Evolutionary conservation across 2,797 vertebrate genomes (phyloP).

Genomic region (Sibirionetta formosa): DNA sequence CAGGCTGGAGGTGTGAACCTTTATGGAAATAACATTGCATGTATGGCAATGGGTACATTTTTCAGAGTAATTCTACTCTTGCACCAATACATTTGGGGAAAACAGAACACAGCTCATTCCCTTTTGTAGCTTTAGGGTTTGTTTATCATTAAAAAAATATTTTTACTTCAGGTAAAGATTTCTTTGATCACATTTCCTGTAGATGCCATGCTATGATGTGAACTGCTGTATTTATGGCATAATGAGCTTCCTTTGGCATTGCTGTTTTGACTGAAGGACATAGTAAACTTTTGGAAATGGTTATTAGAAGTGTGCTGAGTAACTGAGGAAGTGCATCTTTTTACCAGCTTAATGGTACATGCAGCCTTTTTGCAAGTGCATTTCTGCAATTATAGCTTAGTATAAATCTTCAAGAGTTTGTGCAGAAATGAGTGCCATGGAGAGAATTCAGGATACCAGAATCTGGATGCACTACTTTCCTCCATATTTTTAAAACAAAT

Average conservation of each 20-base stretch:
- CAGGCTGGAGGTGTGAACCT: fast-evolving
- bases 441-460: background rate
- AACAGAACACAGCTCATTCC: background rate
- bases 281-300: background rate
- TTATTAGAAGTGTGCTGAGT: background rate
- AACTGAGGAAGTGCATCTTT: background rate
- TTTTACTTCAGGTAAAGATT: too few species aligned
- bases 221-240: background rate
- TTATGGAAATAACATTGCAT: fast-evolving
- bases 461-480: background rate
- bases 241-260: background rate
- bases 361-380: background rate
- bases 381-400: background rate
- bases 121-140: too few species aligned
- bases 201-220: background rate
- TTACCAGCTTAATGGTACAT: background rate
- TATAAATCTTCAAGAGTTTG: background rate
- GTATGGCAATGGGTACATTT: background rate
- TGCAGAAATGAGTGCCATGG: background rate
- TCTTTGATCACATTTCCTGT: background rate
- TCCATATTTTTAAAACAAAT: background rate
- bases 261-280: background rate
- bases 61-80: background rate
- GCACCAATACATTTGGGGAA: fast-evolving
- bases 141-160: too few species aligned